These are phyloP conservation scores for Orthosia incerta DNA, from an alignment of 2,888 invertebrate species.

Conservation along the genomic window DNA sequence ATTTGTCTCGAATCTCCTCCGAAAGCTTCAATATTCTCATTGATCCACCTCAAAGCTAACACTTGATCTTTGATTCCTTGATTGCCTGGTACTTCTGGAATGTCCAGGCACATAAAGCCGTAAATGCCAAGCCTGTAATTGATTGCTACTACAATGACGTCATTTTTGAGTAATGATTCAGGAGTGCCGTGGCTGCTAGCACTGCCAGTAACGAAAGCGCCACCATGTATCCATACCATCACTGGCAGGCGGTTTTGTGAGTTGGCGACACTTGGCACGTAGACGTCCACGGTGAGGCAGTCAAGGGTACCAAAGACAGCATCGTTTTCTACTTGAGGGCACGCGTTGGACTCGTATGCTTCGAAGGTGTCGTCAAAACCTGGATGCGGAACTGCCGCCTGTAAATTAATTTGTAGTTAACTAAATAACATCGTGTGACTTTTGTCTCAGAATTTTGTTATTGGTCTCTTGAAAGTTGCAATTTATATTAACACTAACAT, in stretches of 20 bases:
- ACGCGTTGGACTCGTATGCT: conserved; percentile 61
- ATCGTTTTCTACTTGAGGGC: conserved; percentile 54
- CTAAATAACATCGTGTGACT: no score
- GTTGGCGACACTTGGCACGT: conserved; percentile 60
- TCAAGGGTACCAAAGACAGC: conserved; percentile 53
- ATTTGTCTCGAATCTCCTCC: conserved; percentile 67
- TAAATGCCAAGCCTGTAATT: conserved; percentile 60
- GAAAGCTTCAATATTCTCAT: conserved; percentile 71
- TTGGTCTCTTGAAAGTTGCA: no score
- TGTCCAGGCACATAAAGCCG: conserved; percentile 70
- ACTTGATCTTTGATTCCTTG: conserved; percentile 74
- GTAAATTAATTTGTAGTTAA: neutral
- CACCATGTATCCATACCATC: conserved; percentile 54
- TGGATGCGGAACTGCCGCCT: conserved; percentile 59
- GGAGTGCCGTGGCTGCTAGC: neutral
- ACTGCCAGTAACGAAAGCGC: conserved; percentile 31
- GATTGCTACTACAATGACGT: conserved; percentile 48
- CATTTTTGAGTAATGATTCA: conserved; percentile 20
- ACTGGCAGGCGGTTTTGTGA: conserved; percentile 47
- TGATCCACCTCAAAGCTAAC: conserved; percentile 72
- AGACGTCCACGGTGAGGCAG: conserved; percentile 64
- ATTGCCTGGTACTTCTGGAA: conserved; percentile 72
- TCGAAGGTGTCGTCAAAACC: conserved; percentile 60
- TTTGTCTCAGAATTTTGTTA: no score
- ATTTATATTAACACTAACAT: no score